Evolutionary conservation across 1,140 invertebrate species (phyloP), one percentile per base, ranked within the genome.

Genomic region (Plectrocnemia conspersa): DNA sequence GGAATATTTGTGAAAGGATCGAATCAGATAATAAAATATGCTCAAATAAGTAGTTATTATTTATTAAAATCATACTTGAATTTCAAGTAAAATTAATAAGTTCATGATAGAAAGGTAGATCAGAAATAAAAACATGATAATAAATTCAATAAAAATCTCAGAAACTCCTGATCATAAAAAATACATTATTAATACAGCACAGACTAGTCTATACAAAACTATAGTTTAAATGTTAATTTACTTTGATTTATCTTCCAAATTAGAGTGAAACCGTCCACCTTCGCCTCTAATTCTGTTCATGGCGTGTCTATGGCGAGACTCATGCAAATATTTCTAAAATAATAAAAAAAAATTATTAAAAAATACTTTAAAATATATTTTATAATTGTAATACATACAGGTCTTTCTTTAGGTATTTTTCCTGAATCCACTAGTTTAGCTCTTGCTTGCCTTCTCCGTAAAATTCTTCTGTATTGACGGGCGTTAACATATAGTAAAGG

Each of bases 401-500:
- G 88, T 74, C 96, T 79, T 70, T 95, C 90, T 73, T 98, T 98
- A 18, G 95, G 93, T 70, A 99, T 97, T 73, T 94, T 89, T 21
- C 93, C 93, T 66, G 88, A 85, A 5, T 89, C 89, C 71, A 95
- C 91, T 35, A 97, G 73, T 69, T 93, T 93, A 0, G 93, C 93
- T 38, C 93, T 74, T 0, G 92, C 93, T 65, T 93, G 89, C 47
- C 93, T 74, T 56, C 93, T 74, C 68, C 94, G 93, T 5, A 97
- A 74, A 65, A 97, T 97, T 52, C 92, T 78, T 65, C 92, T 89
- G 71, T 97, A 97, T 67, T 99, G 97, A 68, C 96, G 95, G n/a
- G 94, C 94, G 79, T 98, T 99, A 0, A 99, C 97, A 73, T 98
- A 99, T 5, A 98, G 70, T 1, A 93, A 91, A 66, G 97, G 92